These are phyloP conservation scores for Sakesphorus luctuosus DNA, from an alignment of 2,113 vertebrate species.

Conservation along the genomic window DNA sequence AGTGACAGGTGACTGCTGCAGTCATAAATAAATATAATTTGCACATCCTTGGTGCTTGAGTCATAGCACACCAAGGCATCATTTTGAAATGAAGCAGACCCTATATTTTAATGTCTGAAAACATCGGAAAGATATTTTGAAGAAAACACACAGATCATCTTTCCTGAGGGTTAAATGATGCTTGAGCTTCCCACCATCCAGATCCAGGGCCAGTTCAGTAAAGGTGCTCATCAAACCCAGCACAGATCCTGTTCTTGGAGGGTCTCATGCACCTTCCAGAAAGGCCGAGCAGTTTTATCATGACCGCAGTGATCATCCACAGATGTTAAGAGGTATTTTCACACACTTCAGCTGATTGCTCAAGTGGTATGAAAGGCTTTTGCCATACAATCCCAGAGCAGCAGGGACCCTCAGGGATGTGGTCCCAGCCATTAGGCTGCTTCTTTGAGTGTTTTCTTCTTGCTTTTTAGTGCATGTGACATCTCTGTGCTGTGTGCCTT, in stretches of 20 bases:
- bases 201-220: no score
- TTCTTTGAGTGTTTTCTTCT: neutral
- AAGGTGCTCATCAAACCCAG: neutral
- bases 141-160: neutral
- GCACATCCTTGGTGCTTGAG: neutral
- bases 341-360: neutral
- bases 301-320: fast-evolving
- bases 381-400: neutral
- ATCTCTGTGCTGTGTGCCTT: neutral
- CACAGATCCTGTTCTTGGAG: neutral
- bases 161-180: neutral
- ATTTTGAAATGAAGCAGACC: neutral
- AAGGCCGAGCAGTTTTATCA: neutral
- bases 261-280: neutral
- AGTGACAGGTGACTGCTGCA: neutral
- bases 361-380: neutral
- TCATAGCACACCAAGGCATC: neutral
- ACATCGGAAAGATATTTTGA: neutral
- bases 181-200: neutral
- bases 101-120: neutral
- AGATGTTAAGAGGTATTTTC: neutral
- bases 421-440: neutral
- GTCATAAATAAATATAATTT: neutral
- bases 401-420: neutral
- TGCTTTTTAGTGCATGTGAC: neutral